Base-by-base conservation (phyloP, 2,797 vertebrate genomes). In the Crypturellus tataupa region DNA sequence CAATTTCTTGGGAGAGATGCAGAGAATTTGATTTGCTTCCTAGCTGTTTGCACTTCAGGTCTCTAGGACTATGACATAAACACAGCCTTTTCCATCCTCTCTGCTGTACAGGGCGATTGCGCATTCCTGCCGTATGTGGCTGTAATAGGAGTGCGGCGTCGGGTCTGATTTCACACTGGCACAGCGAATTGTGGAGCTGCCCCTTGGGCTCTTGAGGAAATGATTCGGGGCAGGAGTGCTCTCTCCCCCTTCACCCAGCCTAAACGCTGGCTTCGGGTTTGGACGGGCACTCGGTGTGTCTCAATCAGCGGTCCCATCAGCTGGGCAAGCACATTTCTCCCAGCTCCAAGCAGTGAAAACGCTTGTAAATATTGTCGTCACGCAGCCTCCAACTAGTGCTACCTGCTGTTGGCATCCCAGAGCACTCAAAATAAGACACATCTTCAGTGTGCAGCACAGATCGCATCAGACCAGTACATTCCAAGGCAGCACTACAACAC, bases 61-160 rank as follows among this genome's bases (percentile, higher is more conserved):
- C 47, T 17, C 69, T 53, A 47, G 69, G 33, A 47, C 3, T 4
- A 25, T 31, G 21, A 29, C 62, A 31, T 6, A 25, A n/a, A 13
- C 23, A 12, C 0, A 3, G n/a, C 15, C 49, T 2, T 63, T n/a
- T 7, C 3, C 2, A 46, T 47, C 7, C 1, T 27, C 9, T 47
- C 53, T 12, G 40, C 47, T 3, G 15, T 15, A 2, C 0, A 19
- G 37, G 1, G 0, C 1, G 1, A 14, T 4, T 27, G 17, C 0
- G 18, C 23, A 49, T 44, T 46, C 31, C 55, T 6, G 6, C 3
- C 1, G 13, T 5, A 42, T 21, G 33, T 2, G 16, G 10, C 2
- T 10, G 1, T 47, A 17, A 56, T 33, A 29, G 15, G 3, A 9
- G 23, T 1, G 1, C 2, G 2, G 40, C 35, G 15, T 49, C 3